Evolutionary conservation across 23 tunicate genomes (phyloP), one percentile per base, ranked within the genome.

Genomic region (Diplosoma virens): DNA sequence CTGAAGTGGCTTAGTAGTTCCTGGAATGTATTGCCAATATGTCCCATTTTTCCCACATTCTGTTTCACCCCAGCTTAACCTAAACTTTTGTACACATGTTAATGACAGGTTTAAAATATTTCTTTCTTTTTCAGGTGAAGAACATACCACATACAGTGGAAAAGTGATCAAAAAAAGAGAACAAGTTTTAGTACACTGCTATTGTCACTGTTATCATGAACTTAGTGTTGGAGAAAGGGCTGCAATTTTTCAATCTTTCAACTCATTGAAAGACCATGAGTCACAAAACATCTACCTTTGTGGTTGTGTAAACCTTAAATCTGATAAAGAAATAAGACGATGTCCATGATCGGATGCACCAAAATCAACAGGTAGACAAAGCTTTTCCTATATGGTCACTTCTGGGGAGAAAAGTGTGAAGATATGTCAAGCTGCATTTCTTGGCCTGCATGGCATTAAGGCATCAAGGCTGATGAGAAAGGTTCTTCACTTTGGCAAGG

Each of bases 401-500:
- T 52, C 21, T 35, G 7, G 24, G 36, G 4, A 37, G 21, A 67
- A 67, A 67, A 35, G 25, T 34, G 52, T 67, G 53, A 4, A 17
- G n/a, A 52, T 67, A 26, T 21, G 74, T 29, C 35, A 67, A 67
- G 74, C 74, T 35, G 74, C 74, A 67, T 67, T 67, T 67, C 7
- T 67, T 3, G 74, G 74, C 20, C 50, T 67, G 17, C 52, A 67
- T 37, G 74, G 74, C 50, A 67, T 67, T 11, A 67, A 67, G 24
- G 74, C 50, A 11, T 67, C 74, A 22, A 67, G 74, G 30, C 52
- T 67, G 3, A 36, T 34, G 24, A 67, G 23, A 21, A 67, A 67
- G 36, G 52, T 67, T 35, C 36, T 67, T 6, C 35, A 67, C 52
- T 67, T 67, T 67, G 20, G 25, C 3, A 17, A 26, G 36, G 74